phyloP scores from a whole-genome alignment of 1,140 invertebrate genomes.

The Tetramorium alpestre region DNA sequence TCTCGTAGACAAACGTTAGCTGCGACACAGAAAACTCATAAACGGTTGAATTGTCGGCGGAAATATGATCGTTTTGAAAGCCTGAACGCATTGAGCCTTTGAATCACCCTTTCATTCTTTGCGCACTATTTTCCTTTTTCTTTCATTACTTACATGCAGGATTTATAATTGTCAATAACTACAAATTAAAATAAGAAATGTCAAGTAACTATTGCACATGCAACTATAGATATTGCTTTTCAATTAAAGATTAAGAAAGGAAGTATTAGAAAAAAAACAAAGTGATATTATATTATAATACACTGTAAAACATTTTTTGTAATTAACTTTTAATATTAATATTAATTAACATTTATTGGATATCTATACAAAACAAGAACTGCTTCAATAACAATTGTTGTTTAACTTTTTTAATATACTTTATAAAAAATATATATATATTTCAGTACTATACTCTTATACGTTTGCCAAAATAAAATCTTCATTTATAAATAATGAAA shows the following conservation, averaged over 20 bases:
- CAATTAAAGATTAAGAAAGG: too few species aligned
- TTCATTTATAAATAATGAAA: not conserved
- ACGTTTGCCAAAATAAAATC: not conserved
- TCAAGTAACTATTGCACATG: too few species aligned
- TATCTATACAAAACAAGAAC: not conserved
- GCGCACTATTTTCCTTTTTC: not conserved
- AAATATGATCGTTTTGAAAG: slow-evolving; percentile 58
- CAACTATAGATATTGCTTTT: too few species aligned
- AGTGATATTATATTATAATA: too few species aligned
- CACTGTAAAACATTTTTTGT: too few species aligned
- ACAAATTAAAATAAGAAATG: not conserved
- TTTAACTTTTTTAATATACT: not conserved
- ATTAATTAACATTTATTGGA: not conserved
- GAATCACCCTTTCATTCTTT: slow-evolving; percentile 11
- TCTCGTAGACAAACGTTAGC: slow-evolving; percentile 66
- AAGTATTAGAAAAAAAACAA: too few species aligned
- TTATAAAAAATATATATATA: not conserved
- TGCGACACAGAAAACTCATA: slow-evolving; percentile 64
- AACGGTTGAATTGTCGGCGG: slow-evolving; percentile 56
- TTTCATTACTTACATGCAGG: not conserved
- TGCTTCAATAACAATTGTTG: not conserved
- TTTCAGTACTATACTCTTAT: not conserved
- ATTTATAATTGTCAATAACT: not conserved
- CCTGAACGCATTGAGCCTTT: not conserved
- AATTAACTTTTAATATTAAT: not conserved